Conservation (phyloP, 2,113 vertebrate genomes). For the Equus quagga region DNA sequence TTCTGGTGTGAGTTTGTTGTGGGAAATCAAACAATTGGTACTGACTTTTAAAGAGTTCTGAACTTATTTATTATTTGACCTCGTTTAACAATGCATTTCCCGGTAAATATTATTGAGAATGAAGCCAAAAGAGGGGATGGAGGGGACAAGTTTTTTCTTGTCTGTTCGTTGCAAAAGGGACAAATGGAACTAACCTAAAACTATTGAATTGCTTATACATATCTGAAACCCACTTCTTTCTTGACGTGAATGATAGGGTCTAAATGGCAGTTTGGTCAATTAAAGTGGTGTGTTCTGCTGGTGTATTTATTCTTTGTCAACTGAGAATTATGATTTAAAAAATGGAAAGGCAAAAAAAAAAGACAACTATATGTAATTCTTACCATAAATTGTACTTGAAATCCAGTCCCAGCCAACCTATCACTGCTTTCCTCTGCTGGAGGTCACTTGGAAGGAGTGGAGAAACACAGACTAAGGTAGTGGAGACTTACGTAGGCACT, state of each 20-base stretch:
- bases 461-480: neutral
- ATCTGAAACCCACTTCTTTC: neutral
- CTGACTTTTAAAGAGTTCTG: slow-evolving; percentile 63
- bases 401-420: neutral
- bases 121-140: neutral
- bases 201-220: slow-evolving; percentile 32
- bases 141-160: neutral
- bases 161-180: neutral
- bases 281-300: neutral
- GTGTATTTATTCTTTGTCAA: neutral
- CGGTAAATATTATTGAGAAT: neutral
- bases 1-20: slow-evolving; percentile 69
- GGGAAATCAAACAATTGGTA: slow-evolving; percentile 64
- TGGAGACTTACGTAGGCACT: neutral
- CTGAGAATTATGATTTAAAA: neutral
- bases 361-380: neutral
- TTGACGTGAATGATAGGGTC: neutral
- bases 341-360: slow-evolving; percentile 10
- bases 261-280: slow-evolving; percentile 39
- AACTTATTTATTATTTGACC: slow-evolving; percentile 38
- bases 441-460: neutral
- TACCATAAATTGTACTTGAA: neutral
- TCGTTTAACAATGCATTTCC: slow-evolving; percentile 39
- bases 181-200: slow-evolving; percentile 53
- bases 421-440: neutral